Percentiles rank a stretch among this genome's conserved stretches.
Evolutionary conservation across 1,140 invertebrate genomes (phyloP).

Genomic region (Drosophila orena): DNA sequence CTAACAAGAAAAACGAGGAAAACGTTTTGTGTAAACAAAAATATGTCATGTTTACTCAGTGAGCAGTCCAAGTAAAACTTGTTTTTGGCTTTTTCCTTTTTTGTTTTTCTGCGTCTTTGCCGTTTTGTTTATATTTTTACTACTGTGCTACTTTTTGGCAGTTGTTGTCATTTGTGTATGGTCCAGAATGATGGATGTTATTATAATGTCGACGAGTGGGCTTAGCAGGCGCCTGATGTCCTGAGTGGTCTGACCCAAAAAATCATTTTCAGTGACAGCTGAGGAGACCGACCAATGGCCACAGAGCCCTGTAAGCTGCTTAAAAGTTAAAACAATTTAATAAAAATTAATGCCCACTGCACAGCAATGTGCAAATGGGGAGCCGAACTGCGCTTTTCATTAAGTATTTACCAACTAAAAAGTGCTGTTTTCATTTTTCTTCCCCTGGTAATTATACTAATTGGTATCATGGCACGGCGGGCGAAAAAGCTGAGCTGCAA

Average conservation of each 20-base stretch:
- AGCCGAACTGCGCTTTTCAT: slow-evolving; percentile 34
- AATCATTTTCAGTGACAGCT: slow-evolving; percentile 22
- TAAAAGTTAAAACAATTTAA: slow-evolving; percentile 73
- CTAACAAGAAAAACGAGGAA: slow-evolving; percentile 28
- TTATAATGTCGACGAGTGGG: slow-evolving; percentile 66
- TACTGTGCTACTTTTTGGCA: slow-evolving; percentile 50
- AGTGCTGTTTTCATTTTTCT: slow-evolving; percentile 47
- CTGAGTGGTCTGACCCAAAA: slow-evolving; percentile 60
- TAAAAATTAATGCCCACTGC: slow-evolving; percentile 52
- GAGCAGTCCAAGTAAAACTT: slow-evolving; percentile 53
- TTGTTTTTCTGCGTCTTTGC: slow-evolving; percentile 7
- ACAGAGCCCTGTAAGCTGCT: slow-evolving; percentile 48
- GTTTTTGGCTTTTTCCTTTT: slow-evolving; percentile 36
- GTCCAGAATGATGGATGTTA: slow-evolving; percentile 76
- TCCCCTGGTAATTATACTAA: slow-evolving; percentile 74
- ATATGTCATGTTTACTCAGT: slow-evolving; percentile 66
- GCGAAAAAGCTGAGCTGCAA: slow-evolving; percentile 26
- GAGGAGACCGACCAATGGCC: slow-evolving; percentile 7
- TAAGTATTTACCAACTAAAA: slow-evolving; percentile 35
- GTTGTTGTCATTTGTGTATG: slow-evolving; percentile 61
- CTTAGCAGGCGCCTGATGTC: slow-evolving; percentile 50
- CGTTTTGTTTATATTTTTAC: slow-evolving; percentile 48
- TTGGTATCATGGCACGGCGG: slow-evolving; percentile 46
- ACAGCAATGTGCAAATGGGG: slow-evolving; percentile 14
- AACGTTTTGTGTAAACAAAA: slow-evolving; percentile 70